Base-by-base conservation (phyloP, 2,888 invertebrate species). In the Drosophila macrospina region DNA sequence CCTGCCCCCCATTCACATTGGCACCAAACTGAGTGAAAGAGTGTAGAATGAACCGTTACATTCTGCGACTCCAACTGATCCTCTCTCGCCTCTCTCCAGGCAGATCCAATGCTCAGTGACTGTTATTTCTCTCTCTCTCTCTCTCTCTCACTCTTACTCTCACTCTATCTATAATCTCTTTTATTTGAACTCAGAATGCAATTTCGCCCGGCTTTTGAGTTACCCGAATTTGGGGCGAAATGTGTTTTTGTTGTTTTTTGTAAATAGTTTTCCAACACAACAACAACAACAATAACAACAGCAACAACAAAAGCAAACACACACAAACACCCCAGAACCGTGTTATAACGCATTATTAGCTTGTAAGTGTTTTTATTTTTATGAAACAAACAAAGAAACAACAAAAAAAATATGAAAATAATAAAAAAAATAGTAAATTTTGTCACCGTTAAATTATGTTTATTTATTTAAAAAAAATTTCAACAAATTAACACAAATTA, bases 401-500 rank as follows among this genome's bases (percentile, higher is more conserved):
- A 91, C 90, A 90, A 90, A 90, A 91, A 90, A 90, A 90, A 83
- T 88, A 89, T 86, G 90, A 91, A 91, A 91, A 91, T 81, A 90
- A 90, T 89, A 89, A 91, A 91, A 91, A 90, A 91, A 91, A 92
- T 90, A 91, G 90, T 88, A 91, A 91, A 90, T 91, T 92, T 92
- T 91, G 91, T 91, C 91, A 91, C 91, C 91, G 91, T 91, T 92
- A 92, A 90, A 78, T 24, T 20, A n/a, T 2, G 8, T 32, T 32
- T 32, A 7, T 7, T 42, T 1, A 26, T 15, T 51, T 11, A 15
- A 7, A 30, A 48, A 34, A 34, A 36, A 24, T 4, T 2, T 2
- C 7, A 28, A 28, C 28, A 28, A 28, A 6, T 28, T 6, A 8
- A 7, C 1, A 32, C 7, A 10, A 30, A 8, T 30, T 30, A 2